A percentile compares a stretch with the other conserved stretches of the same genome.
phyloP scores from a whole-genome alignment of 2,888 invertebrate genomes.

The Alcis repandata region DNA sequence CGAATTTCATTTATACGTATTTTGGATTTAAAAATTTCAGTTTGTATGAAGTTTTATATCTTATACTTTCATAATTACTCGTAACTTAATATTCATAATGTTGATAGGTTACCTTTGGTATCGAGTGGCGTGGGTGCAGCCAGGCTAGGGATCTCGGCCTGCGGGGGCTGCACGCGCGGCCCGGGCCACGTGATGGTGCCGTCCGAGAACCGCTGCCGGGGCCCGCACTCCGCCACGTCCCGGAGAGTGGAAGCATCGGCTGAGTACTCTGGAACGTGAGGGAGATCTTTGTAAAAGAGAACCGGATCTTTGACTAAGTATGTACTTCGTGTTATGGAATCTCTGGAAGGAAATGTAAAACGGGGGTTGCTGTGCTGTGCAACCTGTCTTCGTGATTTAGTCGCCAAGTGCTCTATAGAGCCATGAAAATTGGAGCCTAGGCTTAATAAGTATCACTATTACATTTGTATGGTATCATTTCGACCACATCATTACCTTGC shows the following conservation, averaged over 20 bases:
- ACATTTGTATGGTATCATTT: too few species aligned
- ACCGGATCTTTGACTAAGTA: too few species aligned
- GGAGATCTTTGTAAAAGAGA: background rate
- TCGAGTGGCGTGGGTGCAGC: conserved; percentile 76
- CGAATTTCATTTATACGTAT: too few species aligned
- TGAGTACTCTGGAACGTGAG: conserved; percentile 72
- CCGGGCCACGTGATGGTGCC: conserved; percentile 85
- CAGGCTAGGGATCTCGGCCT: conserved; percentile 77
- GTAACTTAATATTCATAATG: background rate
- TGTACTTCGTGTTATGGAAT: too few species aligned
- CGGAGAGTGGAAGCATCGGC: conserved; percentile 81
- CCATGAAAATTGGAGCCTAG: too few species aligned
- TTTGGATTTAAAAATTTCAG: too few species aligned
- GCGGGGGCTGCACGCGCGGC: conserved; percentile 80
- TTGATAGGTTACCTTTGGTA: conserved; percentile 75
- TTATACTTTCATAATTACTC: background rate
- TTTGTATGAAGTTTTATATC: too few species aligned
- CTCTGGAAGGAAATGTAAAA: too few species aligned
- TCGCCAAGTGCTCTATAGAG: too few species aligned
- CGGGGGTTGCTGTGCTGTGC: too few species aligned
- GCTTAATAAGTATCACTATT: too few species aligned
- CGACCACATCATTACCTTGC: background rate
- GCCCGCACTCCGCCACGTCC: conserved; percentile 83
- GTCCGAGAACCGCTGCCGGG: conserved; percentile 86
- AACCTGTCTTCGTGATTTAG: background rate